Percentiles rank a stretch among this genome's conserved stretches.
Evolutionary conservation across 1,140 invertebrate genomes (phyloP).

Genomic region (Drosophila simulans): DNA sequence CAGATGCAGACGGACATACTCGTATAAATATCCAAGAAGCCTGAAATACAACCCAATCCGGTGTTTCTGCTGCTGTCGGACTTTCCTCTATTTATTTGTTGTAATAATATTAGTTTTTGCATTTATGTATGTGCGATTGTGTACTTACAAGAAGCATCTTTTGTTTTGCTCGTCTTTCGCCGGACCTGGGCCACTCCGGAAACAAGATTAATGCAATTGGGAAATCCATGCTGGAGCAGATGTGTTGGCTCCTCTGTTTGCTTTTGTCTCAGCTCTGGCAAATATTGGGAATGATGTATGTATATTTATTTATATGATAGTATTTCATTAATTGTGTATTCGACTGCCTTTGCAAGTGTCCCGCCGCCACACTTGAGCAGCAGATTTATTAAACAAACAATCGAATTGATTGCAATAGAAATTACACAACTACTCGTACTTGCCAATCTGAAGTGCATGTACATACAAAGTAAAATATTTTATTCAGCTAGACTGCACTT

Average conservation of each 20-base stretch:
- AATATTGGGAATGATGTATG: constrained; percentile 34
- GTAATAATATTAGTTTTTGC: constrained; percentile 74
- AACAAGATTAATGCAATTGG: constrained; percentile 77
- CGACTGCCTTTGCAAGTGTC: constrained; percentile 10
- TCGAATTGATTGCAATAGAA: constrained; percentile 30
- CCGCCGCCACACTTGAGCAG: neutral
- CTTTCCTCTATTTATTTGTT: constrained; percentile 53
- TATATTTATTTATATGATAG: constrained; percentile 38
- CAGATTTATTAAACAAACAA: constrained; percentile 35
- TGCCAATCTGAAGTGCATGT: constrained; percentile 3
- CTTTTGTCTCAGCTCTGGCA: constrained; percentile 18
- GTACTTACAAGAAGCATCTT: constrained; percentile 51
- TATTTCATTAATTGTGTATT: constrained; percentile 51
- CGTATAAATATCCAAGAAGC: constrained; percentile 19
- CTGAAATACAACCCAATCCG: constrained; percentile 36
- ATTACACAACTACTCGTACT: constrained; percentile 5
- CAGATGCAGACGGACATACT: constrained; percentile 16
- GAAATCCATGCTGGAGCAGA: constrained; percentile 52
- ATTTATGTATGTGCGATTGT: constrained; percentile 63
- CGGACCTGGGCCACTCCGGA: constrained; percentile 27
- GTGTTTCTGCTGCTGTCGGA: constrained; percentile 11
- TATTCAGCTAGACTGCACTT: neutral
- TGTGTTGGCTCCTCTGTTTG: constrained; percentile 35
- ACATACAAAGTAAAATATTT: neutral
- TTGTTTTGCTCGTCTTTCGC: constrained; percentile 56